A percentile compares a stretch with the other conserved stretches of the same genome.
phyloP scores from a whole-genome alignment of 2,888 invertebrate species.

The Tineola bisselliella region DNA sequence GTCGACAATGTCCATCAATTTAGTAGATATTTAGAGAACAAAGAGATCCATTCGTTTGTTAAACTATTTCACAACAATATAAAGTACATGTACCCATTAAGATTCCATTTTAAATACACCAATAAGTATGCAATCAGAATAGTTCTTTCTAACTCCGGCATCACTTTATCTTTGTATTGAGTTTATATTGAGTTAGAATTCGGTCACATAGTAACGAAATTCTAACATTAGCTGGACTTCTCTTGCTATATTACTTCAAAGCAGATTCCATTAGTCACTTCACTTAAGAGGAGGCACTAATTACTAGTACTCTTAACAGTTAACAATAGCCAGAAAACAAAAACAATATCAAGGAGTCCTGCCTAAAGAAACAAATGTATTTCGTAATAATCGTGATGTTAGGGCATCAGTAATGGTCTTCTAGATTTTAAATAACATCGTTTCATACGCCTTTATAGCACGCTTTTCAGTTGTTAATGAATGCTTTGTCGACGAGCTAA shows the following conservation, averaged over 20 bases:
- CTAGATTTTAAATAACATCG: conserved; percentile 2
- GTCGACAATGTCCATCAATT: not conserved
- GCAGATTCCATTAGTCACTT: no score
- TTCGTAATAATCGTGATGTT: conserved; percentile 11
- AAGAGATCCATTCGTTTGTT: not conserved
- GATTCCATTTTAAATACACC: no score
- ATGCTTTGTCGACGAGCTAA: not conserved
- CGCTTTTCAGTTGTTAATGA: conserved; percentile 4
- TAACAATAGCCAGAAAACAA: not conserved
- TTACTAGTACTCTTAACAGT: not conserved
- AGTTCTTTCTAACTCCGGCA: no score
- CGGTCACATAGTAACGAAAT: no score
- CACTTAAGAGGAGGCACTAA: no score
- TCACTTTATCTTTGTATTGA: no score
- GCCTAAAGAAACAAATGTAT: not conserved
- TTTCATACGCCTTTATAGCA: conserved; percentile 1
- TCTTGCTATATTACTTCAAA: no score
- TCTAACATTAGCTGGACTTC: no score
- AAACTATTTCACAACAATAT: not conserved
- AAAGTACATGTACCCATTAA: no score
- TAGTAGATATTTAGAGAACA: not conserved
- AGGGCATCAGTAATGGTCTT: conserved; percentile 6
- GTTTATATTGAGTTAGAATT: no score
- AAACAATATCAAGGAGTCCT: not conserved
- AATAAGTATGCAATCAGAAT: no score